Evolutionary conservation across 2,888 invertebrate species (phyloP), one percentile per base, ranked within the genome.

Genomic region (Leistus spinibarbis): DNA sequence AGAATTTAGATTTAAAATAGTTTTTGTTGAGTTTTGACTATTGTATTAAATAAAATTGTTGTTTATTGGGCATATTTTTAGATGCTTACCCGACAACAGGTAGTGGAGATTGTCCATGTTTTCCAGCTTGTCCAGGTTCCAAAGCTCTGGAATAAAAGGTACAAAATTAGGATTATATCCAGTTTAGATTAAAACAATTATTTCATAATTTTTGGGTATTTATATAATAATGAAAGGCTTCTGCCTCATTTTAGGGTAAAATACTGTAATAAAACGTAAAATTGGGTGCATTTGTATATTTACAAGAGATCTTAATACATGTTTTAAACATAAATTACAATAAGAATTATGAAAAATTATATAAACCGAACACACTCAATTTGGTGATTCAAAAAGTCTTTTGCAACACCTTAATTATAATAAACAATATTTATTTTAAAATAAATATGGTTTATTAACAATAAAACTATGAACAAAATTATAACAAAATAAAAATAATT

Each of bases 51-150:
- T 76, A 77, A 72, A 80, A 80, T 79, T 78, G 79, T 81, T 82
- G 77, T 79, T 78, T 60, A 60, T 79, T 79, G 79, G 79, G 78
- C 79, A 81, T 81, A 80, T 81, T 82, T 65, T 67, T 70, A 65
- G 76, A 88, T 87, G 89, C 89, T 90, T 90, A 90, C 90, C 90
- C 90, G 86, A 90, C 89, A 85, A 86, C 86, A 87, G 84, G 89
- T 89, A 90, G 86, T 88, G 85, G 85, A 81, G 85, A 85, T 82
- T 84, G 84, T 81, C 84, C 84, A 83, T 84, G 86, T 84, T 86
- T 85, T 81, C 82, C 84, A 83, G 84, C 84, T 83, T 85, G 85
- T 80, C 84, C 84, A 78, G 86, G 84, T 82, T 86, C 90, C 89
- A 90, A 87, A 82, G 90, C 90, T 89, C 91, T 90, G 90, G 87